Conservation (phyloP, 2,888 invertebrate genomes). For the Drosophila neotestacea region DNA sequence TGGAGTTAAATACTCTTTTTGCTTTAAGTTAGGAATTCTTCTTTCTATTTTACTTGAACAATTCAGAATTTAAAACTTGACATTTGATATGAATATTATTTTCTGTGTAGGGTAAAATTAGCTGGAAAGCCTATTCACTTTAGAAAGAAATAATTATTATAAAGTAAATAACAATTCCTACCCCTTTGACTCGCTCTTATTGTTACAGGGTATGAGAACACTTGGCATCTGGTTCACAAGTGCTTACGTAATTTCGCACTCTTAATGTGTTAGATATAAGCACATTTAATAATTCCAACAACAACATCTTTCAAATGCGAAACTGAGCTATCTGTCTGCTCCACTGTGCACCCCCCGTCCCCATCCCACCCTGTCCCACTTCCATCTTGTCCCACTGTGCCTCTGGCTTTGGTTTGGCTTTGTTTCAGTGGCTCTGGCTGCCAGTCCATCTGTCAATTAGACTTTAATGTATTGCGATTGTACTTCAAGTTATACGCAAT, state of each 20-base stretch:
- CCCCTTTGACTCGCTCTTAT: neutral
- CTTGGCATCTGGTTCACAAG: constrained; percentile 49
- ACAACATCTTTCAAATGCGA: constrained; percentile 37
- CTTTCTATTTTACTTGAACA: no score
- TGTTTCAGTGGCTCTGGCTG: constrained; percentile 36
- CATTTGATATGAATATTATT: no score
- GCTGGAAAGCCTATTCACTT: no score
- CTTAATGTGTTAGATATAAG: constrained; percentile 33
- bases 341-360: neutral
- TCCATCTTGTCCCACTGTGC: constrained; percentile 1
- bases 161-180: no score
- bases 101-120: no score
- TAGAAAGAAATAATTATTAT: no score
- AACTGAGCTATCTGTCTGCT: constrained; percentile 27
- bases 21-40: neutral
- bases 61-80: no score
- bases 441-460: constrained; percentile 78
- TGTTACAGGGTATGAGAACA: neutral
- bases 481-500: constrained; percentile 78
- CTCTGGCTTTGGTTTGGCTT: constrained; percentile 12
- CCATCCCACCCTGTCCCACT: no score
- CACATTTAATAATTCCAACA: constrained; percentile 43
- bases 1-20: no score
- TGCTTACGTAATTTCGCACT: constrained; percentile 72
- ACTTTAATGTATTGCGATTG: constrained; percentile 76